phyloP scores from a whole-genome alignment of 2,797 vertebrate genomes.

The Malacoraja senta region DNA sequence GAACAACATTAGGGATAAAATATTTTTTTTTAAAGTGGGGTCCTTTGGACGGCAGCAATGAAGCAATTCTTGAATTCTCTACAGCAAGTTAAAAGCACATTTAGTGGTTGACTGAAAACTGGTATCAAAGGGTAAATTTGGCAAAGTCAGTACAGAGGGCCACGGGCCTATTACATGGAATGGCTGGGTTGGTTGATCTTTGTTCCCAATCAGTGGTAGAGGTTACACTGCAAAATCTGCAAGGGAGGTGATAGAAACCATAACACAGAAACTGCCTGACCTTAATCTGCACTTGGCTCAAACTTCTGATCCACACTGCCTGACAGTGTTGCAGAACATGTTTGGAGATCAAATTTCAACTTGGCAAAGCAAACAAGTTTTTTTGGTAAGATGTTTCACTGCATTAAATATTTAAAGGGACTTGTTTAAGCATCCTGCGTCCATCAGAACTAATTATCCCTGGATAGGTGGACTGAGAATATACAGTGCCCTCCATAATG shows the following conservation, averaged over 20 bases:
- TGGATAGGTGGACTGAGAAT: not conserved
- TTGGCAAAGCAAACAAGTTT: slow-evolving; percentile 22
- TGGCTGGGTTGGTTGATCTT: not conserved
- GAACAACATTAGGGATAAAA: not conserved
- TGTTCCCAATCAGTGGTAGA: not conserved
- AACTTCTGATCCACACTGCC: slow-evolving; percentile 27
- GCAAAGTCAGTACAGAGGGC: not conserved
- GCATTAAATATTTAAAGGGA: not conserved
- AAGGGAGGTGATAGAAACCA: slow-evolving; percentile 32
- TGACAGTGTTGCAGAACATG: slow-evolving; percentile 32
- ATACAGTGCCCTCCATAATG: not conserved
- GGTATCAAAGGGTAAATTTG: not conserved
- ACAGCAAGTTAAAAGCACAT: not conserved
- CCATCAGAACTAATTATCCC: not conserved
- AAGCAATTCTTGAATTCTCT: not conserved
- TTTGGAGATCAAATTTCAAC: slow-evolving; percentile 37
- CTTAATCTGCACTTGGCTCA: slow-evolving; percentile 32
- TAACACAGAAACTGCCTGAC: slow-evolving; percentile 22
- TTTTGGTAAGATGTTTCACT: not conserved
- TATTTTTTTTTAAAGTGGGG: not conserved
- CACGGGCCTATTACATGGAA: not conserved
- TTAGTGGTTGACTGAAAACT: not conserved
- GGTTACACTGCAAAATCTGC: slow-evolving; percentile 14
- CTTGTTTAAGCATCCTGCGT: not conserved
- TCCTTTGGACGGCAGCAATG: not conserved